Base-by-base conservation (phyloP, 2,113 vertebrate genomes). In the Colistium nudipinnis region DNA sequence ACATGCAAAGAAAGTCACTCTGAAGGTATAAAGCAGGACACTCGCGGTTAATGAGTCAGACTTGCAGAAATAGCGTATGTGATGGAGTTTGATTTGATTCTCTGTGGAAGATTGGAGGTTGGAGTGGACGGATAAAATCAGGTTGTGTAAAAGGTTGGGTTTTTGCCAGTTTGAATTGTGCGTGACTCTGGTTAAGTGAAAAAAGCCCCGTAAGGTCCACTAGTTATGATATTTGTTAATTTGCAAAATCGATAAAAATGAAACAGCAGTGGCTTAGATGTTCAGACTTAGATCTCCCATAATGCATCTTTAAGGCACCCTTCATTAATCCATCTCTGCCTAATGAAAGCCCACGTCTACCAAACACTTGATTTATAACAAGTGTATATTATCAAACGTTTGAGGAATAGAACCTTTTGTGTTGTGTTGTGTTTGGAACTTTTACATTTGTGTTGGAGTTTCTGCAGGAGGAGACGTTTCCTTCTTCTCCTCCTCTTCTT, bases 1-100 rank as follows among this genome's bases (percentile, higher is more conserved):
- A 85, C 80, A 82, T 84, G 87, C 78, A 69, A 5, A 49, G 45
- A 70, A 44, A 3, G 75, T 77, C 54, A 0, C 53, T 72, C 61
- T 54, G 63, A 72, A 81, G 69, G 65, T 70, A 67, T 39, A 76
- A 78, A 76, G 39, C 38, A 49, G 55, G 65, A 68, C 28, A 10
- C 65, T 62, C 16, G 0, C 14, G 67, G 49, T 76, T 88, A 75
- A 79, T 84, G 69, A 74, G 51, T 44, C 51, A 22, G 43, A 60
- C 62, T 44, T 43, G 8, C 54, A 49, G 22, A 60, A 67, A 75
- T 65, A 43, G 47, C 27, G 38, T 56, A 59, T 68, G 57, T 16
- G 68, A 38, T 33, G 3, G 6, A 25, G 31, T 28, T 38, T 17
- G 35, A 51, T 61, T 27, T 31, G 5, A 62, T 52, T 62, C 39